Conservation (phyloP, 2,888 invertebrate genomes). For the Drosophila prostipennis region DNA sequence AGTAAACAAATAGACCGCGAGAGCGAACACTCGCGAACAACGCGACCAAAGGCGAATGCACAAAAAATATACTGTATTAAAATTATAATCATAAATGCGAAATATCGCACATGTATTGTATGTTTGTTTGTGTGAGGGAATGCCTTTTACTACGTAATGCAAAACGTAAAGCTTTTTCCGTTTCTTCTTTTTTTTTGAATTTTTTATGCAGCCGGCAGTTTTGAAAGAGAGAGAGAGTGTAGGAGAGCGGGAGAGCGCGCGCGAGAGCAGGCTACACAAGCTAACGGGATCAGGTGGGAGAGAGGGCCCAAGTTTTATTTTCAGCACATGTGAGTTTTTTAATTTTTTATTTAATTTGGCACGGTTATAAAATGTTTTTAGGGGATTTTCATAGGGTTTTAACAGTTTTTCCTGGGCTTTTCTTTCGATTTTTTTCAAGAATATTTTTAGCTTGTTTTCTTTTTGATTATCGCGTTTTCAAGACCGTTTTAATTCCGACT, state of each 20-base stretch:
- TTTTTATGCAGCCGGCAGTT: conserved; percentile 51
- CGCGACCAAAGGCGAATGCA: conserved; percentile 67
- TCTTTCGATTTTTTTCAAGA: not conserved
- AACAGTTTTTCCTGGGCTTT: not conserved
- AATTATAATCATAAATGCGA: conserved; percentile 46
- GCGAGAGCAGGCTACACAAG: conserved; percentile 17
- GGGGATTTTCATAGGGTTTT: not conserved
- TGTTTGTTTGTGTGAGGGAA: conserved; percentile 62
- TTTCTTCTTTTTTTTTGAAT: conserved; percentile 18
- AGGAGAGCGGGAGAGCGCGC: conserved; percentile 20
- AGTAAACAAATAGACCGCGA: conserved; percentile 47
- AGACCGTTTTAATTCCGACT: conserved; percentile 39
- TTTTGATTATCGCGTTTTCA: conserved; percentile 12
- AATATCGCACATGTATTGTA: conserved; percentile 36
- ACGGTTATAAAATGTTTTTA: conserved; percentile 3
- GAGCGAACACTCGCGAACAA: conserved; percentile 70
- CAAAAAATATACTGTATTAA: conserved; percentile 51
- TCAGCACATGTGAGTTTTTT: conserved; percentile 51
- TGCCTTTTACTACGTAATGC: conserved; percentile 77
- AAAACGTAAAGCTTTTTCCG: conserved; percentile 46
- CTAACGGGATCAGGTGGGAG: conserved; percentile 47
- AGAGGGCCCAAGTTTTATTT: conserved; percentile 37
- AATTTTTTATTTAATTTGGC: conserved; percentile 30
- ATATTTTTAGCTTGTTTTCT: not conserved
- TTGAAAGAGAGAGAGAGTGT: conserved; percentile 18